Evolutionary conservation across 2,888 invertebrate genomes (phyloP), one percentile per base, ranked within the genome.

Genomic region (Chloromyia formosa): DNA sequence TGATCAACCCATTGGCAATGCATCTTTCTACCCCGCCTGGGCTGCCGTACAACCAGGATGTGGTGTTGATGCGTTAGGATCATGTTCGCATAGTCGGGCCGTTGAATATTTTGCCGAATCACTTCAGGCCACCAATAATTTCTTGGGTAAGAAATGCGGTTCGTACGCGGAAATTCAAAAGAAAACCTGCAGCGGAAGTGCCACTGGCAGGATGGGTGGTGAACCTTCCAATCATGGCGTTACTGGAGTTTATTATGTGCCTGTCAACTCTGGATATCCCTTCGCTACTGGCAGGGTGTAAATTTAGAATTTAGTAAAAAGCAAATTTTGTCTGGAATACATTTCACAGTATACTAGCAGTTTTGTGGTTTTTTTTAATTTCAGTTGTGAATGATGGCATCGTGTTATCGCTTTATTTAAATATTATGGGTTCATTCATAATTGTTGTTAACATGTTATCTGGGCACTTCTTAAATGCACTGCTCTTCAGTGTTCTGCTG

Each of bases 191-290:
- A 20, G 20, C 9, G 56, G 40, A 16, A 5, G 4, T 7, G 56
- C 42, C 66, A 69, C 53, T 12, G 18, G 75, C 3, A 74, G 81
- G 0, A 81, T 84, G 83, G 84, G 83, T 1, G 79, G 81, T 53
- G 76, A 78, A n/a, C 3, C 64, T 0, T 71, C 76, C 0, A 82
- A 83, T 74, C 75, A 75, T 1, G 20, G 35, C 27, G 16, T 56
- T 1, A 40, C 54, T 35, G 77, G 77, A 35, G 27, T 75, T 42
- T 77, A 16, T 40, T 74, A 75, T 60, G 23, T 77, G 12, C 64
- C 60, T 69, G 73, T 71, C 1, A 75, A 74, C 10, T 14, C 45
- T 0, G 45, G 14, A 14, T 14, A 23, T 12, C 77, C 77, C 12
- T 77, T 40, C 62, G 77, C 74, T 18, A 74, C 23, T 12, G 74